These are phyloP conservation scores for Chaetura pelagica DNA, from an alignment of 2,113 vertebrate genomes.

Conservation along the genomic window DNA sequence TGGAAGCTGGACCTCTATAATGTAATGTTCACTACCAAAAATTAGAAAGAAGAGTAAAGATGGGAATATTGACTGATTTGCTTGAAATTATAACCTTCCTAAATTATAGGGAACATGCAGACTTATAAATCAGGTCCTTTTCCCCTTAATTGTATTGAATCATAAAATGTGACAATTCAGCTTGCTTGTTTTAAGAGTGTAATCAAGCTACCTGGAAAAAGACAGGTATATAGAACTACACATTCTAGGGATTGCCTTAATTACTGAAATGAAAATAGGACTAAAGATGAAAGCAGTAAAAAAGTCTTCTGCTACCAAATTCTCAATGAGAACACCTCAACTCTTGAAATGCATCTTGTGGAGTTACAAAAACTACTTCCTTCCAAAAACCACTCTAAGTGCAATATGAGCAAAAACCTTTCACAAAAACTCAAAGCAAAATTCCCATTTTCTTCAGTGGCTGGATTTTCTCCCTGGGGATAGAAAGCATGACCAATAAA, in stretches of 20 bases:
- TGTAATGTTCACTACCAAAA: constrained; percentile 85
- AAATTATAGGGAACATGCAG: neutral
- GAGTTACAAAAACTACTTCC: neutral
- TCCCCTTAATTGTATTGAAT: neutral
- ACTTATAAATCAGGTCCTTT: neutral
- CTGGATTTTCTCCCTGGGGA: neutral
- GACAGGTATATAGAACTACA: neutral
- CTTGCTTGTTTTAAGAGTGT: neutral
- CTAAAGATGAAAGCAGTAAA: neutral
- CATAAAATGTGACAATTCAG: neutral
- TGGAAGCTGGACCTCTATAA: constrained; percentile 93
- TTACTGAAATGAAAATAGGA: neutral
- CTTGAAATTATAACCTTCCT: neutral
- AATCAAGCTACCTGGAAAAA: neutral
- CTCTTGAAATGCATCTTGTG: neutral
- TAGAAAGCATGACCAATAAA: neutral
- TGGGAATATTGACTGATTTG: neutral
- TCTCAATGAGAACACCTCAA: neutral
- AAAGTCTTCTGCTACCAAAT: neutral
- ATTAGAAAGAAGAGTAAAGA: neutral
- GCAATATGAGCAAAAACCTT: neutral
- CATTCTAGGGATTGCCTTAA: neutral
- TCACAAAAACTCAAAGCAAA: neutral
- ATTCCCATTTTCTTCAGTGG: neutral
- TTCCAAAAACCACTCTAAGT: neutral